A percentile compares a stretch with the other conserved stretches of the same genome.
Evolutionary conservation across 2,113 vertebrate genomes (phyloP).

Genomic region (Carassius auratus): DNA sequence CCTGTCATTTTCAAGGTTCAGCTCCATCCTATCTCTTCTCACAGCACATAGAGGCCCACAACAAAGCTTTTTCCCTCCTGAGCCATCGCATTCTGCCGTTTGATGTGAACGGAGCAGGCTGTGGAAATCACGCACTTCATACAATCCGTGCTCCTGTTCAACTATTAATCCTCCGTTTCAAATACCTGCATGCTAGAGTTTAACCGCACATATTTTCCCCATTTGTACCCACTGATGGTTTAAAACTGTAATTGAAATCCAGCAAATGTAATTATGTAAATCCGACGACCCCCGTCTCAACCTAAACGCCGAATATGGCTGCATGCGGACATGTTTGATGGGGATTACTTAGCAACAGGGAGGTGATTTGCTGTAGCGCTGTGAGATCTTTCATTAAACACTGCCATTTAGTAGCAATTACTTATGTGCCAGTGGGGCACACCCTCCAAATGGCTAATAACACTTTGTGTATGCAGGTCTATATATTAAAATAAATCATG

Average conservation of each 20-base stretch:
- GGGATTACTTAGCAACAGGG: slow-evolving; percentile 34
- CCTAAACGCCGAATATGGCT: background rate
- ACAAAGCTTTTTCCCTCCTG: slow-evolving; percentile 47
- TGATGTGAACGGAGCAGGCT: slow-evolving; percentile 20
- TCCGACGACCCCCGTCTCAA: slow-evolving; percentile 8
- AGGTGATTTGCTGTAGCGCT: slow-evolving; percentile 10
- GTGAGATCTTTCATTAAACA: slow-evolving; percentile 42
- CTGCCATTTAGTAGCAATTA: slow-evolving; percentile 51
- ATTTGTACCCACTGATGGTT: slow-evolving; percentile 17
- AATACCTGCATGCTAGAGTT: slow-evolving; percentile 12
- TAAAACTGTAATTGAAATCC: slow-evolving; percentile 48
- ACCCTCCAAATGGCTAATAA: slow-evolving; percentile 49
- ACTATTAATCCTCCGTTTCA: slow-evolving; percentile 36
- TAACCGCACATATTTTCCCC: slow-evolving; percentile 26
- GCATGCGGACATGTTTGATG: slow-evolving; percentile 12
- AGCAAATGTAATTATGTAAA: slow-evolving; percentile 51
- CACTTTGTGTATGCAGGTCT: slow-evolving; percentile 51
- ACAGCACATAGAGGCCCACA: slow-evolving; percentile 36
- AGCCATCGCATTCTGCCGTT: slow-evolving; percentile 28
- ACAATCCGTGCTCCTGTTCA: slow-evolving; percentile 27
- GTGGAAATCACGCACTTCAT: slow-evolving; percentile 36
- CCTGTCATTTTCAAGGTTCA: slow-evolving; percentile 46
- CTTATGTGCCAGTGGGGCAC: slow-evolving; percentile 33
- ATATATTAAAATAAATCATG: slow-evolving; percentile 59
- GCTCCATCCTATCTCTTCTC: slow-evolving; percentile 49